Evolutionary conservation across 1,140 invertebrate species (phyloP).

Genomic region (Liolophura sinensis): DNA sequence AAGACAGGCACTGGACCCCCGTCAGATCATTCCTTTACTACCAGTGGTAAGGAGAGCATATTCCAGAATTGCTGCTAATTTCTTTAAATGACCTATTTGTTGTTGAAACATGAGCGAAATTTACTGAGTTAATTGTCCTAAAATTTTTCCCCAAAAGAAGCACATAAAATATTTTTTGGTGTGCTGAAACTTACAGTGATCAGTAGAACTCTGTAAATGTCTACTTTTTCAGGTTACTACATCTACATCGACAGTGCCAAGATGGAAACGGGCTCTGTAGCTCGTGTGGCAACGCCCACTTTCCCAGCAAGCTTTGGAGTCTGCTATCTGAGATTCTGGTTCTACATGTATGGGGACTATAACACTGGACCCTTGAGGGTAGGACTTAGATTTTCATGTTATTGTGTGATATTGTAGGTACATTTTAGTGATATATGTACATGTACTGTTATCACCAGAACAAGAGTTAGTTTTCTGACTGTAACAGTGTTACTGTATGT

Average conservation of each 20-base stretch:
- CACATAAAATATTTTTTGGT: slow-evolving; percentile 9
- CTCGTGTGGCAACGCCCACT: slow-evolving; percentile 31
- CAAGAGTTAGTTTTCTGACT: too few relatives aligned
- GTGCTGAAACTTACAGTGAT: too few relatives aligned
- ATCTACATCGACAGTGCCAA: slow-evolving; percentile 33
- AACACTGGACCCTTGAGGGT: slow-evolving; percentile 45
- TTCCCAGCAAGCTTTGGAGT: slow-evolving; percentile 37
- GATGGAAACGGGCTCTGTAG: slow-evolving; percentile 28
- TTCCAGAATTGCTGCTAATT: too few relatives aligned
- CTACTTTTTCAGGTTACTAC: slow-evolving; percentile 35
- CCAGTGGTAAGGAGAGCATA: slow-evolving; percentile 15
- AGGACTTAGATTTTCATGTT: not conserved
- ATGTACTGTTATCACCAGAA: too few relatives aligned
- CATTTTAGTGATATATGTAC: too few relatives aligned
- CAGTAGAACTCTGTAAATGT: slow-evolving; percentile 2
- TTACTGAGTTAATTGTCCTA: too few relatives aligned
- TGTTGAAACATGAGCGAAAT: too few relatives aligned
- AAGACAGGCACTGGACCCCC: slow-evolving; percentile 28
- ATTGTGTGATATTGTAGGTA: too few relatives aligned
- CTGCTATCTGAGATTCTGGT: slow-evolving; percentile 48
- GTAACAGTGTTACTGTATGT: too few relatives aligned
- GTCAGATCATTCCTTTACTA: slow-evolving; percentile 30
- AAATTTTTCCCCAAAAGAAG: not conserved
- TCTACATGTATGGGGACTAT: slow-evolving; percentile 46
- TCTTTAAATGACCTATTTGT: too few relatives aligned